These are phyloP conservation scores for Lepus oiostolus DNA, from an alignment of 2,797 vertebrate species.

Conservation along the genomic window DNA sequence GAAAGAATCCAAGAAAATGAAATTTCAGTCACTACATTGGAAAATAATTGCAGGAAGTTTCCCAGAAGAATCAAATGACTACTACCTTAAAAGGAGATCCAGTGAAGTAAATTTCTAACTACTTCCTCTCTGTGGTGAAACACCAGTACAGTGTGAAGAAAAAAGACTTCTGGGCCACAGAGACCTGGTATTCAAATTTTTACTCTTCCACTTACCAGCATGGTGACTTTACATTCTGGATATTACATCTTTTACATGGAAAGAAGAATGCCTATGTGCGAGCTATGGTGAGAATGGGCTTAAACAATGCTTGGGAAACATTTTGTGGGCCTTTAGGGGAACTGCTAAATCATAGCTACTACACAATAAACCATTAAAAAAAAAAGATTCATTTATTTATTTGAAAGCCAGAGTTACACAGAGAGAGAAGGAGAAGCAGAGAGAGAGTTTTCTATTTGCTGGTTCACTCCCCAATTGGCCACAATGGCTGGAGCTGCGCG, in stretches of 20 bases:
- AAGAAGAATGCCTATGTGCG: not conserved
- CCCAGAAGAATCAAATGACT: conserved; percentile 46
- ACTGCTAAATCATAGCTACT: not conserved
- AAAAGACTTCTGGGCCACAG: not conserved
- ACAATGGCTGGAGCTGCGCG: no score
- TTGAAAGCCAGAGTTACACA: no score
- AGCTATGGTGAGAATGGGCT: not conserved
- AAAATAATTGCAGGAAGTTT: conserved; percentile 53
- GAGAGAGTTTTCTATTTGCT: no score
- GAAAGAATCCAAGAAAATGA: conserved; percentile 60
- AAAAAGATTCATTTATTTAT: no score
- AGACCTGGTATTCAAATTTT: not conserved
- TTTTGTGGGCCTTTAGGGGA: not conserved
- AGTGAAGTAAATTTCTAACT: conserved; percentile 29
- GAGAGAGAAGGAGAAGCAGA: no score
- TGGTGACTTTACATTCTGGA: not conserved
- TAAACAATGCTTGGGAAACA: not conserved
- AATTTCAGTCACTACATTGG: not conserved
- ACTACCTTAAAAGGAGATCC: conserved; percentile 20
- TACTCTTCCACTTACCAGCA: not conserved
- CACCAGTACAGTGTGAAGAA: not conserved
- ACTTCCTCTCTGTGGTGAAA: not conserved
- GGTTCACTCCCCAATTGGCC: no score
- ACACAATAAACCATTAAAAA: no score
- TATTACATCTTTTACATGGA: not conserved